Conservation (phyloP, 92 coral and sea anemone genomes). For the Zoanthus sociatus region DNA sequence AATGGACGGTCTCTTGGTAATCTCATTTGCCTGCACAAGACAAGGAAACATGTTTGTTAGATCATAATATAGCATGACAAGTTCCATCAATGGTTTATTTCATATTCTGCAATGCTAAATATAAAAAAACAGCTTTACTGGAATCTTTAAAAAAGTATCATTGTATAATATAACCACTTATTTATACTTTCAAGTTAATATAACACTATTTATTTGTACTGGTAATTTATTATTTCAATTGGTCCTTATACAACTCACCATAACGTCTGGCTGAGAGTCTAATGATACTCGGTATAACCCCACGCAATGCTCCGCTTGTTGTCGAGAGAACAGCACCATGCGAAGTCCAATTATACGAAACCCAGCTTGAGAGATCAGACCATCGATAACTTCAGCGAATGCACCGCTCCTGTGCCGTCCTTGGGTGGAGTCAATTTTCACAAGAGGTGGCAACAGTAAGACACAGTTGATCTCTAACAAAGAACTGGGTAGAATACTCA, state of each 20-base stretch:
- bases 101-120: no score
- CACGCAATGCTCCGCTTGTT: constrained; percentile 81
- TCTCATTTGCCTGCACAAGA: constrained; percentile 70
- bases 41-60: no score
- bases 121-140: no score
- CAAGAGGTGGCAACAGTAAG: constrained; percentile 76
- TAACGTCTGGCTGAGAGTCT: constrained; percentile 71
- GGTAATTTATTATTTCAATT: no score
- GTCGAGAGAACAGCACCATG: constrained; percentile 80
- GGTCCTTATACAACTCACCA: constrained; percentile 61
- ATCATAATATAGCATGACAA: neutral
- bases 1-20: constrained; percentile 85
- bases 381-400: constrained; percentile 88
- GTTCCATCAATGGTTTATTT: neutral
- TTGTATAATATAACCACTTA: no score
- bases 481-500: constrained; percentile 72
- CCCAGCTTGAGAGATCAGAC: constrained; percentile 70
- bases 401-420: constrained; percentile 61
- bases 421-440: constrained; percentile 49
- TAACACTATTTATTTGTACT: no score
- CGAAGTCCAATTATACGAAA: constrained; percentile 84
- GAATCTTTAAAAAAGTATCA: no score
- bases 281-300: constrained; percentile 69
- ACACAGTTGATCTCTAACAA: constrained; percentile 92
- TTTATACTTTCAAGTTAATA: no score